Base-by-base conservation (phyloP, 2,888 invertebrate species). In the Acheta domesticus region DNA sequence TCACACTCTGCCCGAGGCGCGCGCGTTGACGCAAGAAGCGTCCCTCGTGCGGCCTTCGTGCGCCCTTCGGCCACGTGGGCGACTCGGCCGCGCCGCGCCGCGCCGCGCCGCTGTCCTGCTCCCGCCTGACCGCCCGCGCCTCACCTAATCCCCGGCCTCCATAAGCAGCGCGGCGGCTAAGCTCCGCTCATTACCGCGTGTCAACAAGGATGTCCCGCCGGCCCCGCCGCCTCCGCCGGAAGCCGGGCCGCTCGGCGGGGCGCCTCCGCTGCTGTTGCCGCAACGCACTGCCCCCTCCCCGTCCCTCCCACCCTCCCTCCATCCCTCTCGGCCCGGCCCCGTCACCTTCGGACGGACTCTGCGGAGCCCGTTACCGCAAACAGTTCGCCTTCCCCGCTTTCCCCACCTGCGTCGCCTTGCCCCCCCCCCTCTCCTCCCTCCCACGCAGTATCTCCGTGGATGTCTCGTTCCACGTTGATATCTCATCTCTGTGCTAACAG, bases 131-230 rank as follows among this genome's bases (percentile, higher is more conserved):
- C 62, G n/a, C 62, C 12, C 36, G 62, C n/a, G 62, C 62, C n/a
- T n/a, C 62, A 4, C 12, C n/a, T 62, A 62, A 62, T 0, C 62
- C 62, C 62, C 16, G n/a, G 62, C 16, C 62, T 62, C 16, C 62
- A 62, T 62, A 62, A 62, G 62, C 62, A 62, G 62, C 36, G 36
- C 8, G 36, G 36, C 36, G 36, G 36, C 62, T 62, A 62, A 62
- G 62, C 62, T 62, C 62, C 14, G 16, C 62, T 62, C 62, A 62
- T 62, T 62, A 62, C 62, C 62, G 62, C 62, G 62, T 62, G 62
- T 14, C 62, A 62, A n/a, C 62, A 62, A 11, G 62, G 62, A 62
- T 62, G 62, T 62, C 62, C 62, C n/a, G n/a, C 62, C 62, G 36
- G 62, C 62, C 62, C 14, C 8, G 14, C 62, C 62, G n/a, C 62